Evolutionary conservation across 2,797 vertebrate species (phyloP).

Genomic region (Macropus fuliginosus): DNA sequence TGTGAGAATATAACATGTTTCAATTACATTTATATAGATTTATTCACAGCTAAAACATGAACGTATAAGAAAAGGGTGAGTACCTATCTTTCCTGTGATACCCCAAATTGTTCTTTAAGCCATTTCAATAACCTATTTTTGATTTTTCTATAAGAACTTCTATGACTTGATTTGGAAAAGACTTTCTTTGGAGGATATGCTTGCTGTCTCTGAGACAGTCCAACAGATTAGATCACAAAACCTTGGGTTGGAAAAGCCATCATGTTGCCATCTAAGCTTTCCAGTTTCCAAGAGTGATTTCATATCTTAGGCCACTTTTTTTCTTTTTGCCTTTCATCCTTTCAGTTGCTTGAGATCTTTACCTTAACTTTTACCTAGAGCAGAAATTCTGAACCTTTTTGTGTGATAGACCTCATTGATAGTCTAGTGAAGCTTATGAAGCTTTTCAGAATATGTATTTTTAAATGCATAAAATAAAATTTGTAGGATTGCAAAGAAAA

Average conservation of each 20-base stretch:
- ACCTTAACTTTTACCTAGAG: background rate
- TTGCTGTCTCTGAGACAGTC: background rate
- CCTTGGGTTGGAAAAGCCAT: background rate
- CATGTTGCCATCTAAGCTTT: background rate
- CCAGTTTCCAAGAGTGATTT: background rate
- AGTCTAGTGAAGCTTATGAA: background rate
- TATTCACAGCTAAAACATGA: background rate
- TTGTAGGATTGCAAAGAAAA: background rate
- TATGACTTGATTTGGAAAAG: background rate
- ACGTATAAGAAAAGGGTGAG: background rate
- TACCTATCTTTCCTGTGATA: background rate
- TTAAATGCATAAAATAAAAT: background rate
- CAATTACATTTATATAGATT: background rate
- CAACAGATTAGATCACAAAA: background rate
- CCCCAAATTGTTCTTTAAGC: background rate
- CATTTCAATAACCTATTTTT: background rate
- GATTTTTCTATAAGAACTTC: background rate
- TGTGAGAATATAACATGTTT: background rate
- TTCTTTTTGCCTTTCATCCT: background rate
- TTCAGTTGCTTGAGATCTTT: background rate
- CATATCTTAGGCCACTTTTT: background rate
- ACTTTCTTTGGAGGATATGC: background rate
- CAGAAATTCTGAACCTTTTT: background rate
- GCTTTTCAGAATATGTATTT: background rate
- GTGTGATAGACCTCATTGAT: background rate